These are phyloP conservation scores for Peromyscus leucopus DNA, from an alignment of 2,113 vertebrate species.

Conservation along the genomic window DNA sequence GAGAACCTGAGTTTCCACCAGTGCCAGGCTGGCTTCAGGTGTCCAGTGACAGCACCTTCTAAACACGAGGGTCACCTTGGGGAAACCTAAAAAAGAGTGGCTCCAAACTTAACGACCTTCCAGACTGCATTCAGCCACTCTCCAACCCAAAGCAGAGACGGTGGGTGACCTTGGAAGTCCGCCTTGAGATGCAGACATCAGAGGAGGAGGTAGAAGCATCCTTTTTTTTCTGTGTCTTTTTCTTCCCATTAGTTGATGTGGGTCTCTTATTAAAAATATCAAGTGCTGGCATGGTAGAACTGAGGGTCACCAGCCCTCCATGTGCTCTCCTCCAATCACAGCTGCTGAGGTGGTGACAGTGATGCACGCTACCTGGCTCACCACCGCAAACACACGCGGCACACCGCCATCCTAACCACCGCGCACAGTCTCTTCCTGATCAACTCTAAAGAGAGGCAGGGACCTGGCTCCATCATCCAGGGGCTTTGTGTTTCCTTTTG, in stretches of 20 bases:
- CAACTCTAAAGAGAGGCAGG: background rate
- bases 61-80: background rate
- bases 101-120: background rate
- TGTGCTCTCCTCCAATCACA: constrained; percentile 72
- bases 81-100: background rate
- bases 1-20: background rate
- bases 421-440: background rate
- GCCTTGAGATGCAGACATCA: background rate
- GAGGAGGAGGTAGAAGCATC: background rate
- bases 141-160: background rate
- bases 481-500: background rate
- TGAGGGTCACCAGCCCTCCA: background rate
- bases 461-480: background rate
- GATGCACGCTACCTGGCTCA: background rate
- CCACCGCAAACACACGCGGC: background rate
- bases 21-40: background rate
- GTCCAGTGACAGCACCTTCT: background rate
- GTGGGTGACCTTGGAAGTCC: constrained; percentile 3
- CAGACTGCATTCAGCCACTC: background rate
- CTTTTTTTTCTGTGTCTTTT: background rate
- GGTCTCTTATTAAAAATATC: constrained; percentile 20
- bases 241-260: background rate
- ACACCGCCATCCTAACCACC: constrained; percentile 6
- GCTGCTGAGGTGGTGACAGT: background rate
- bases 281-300: background rate